These are phyloP conservation scores for Sceloporus undulatus DNA, from an alignment of 2,113 vertebrate species.

Conservation along the genomic window DNA sequence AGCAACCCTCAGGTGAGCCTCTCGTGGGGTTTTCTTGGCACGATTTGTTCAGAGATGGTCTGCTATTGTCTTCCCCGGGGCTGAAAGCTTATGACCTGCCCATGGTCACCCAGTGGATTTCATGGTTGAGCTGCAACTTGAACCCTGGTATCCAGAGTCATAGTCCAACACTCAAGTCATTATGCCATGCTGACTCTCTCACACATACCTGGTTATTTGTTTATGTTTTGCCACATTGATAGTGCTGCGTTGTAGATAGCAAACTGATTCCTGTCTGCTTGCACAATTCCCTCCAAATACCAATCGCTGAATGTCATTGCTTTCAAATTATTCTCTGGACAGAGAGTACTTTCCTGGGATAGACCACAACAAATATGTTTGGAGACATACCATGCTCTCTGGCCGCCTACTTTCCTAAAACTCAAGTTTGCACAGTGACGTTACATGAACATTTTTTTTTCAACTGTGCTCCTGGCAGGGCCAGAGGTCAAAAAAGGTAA, in stretches of 20 bases:
- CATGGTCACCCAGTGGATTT: no score
- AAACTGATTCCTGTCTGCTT: not conserved
- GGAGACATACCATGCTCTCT: slow-evolving; percentile 37
- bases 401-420: not conserved
- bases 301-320: slow-evolving; percentile 3
- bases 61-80: no score
- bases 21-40: no score
- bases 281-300: not conserved
- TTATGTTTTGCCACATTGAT: no score
- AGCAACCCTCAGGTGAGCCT: no score
- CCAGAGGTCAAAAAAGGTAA: slow-evolving; percentile 54
- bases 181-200: no score
- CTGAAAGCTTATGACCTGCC: no score
- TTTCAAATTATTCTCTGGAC: slow-evolving; percentile 17
- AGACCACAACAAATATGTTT: slow-evolving; percentile 41
- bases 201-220: not conserved
- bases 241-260: not conserved
- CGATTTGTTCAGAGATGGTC: no score
- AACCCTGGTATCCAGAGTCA: no score
- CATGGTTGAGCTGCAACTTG: no score
- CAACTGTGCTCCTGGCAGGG: slow-evolving; percentile 33
- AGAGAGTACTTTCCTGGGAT: not conserved
- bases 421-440: slow-evolving; percentile 16
- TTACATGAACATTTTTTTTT: not conserved
- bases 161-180: no score